Evolutionary conservation across 2,797 vertebrate genomes (phyloP), one percentile per base, ranked within the genome.

Genomic region (Schizothorax lantsangensis): DNA sequence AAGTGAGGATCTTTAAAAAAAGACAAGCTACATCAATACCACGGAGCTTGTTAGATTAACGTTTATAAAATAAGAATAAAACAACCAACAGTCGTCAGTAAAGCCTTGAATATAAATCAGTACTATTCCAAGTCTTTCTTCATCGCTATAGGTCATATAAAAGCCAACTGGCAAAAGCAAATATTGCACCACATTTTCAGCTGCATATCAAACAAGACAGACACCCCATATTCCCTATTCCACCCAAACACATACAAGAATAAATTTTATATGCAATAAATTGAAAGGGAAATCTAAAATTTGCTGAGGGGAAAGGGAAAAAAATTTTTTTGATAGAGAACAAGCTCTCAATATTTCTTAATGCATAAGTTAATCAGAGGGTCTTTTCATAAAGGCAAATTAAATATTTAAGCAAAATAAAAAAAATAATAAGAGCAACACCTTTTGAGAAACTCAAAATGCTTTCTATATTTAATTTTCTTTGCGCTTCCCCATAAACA

Each of bases 171-270:
- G 89, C 83, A 92, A 94, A 80, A 93, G 93, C 90, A 94, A 94
- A 94, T 95, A 96, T 96, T 96, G 95, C 95, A 96, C 95, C 92
- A 93, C 93, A 92, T 91, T 92, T 94, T 91, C 92, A 87, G 90
- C 93, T 93, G 94, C 94, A 94, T 92, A 95, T 91, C 88, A 88
- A 89, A 91, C 84, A 84, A 79, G 88, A 90, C 92, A 90, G 83
- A 91, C 91, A 90, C 89, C 85, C 91, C 91, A 90, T 90, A 90
- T 82, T 88, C 91, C 91, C 92, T 84, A 88, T 89, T 91, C 93
- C 90, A 91, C 93, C 92, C 92, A 91, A 94, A 95, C 92, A 88
- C 66, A 92, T 94, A 90, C 81, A 90, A 95, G 90, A 94, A 95
- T 94, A 94, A 88, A 91, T 94, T 92, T 94, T 93, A 93, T 94